phyloP scores from a whole-genome alignment of 2,888 invertebrate genomes.

The Ditylenchus weischeri region DNA sequence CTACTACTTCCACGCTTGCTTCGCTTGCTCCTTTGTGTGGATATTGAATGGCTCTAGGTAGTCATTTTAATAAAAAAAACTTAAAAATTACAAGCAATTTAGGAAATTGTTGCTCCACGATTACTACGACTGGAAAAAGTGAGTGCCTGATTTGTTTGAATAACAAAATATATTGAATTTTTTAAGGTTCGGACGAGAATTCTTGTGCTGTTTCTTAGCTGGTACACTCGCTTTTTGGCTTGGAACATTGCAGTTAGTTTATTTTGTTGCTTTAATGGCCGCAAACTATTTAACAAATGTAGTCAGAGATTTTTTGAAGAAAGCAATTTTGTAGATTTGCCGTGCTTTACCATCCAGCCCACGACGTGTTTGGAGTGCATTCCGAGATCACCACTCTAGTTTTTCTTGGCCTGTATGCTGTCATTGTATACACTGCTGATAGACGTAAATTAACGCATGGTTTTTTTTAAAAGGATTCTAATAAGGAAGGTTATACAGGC shows the following conservation, averaged over 20 bases:
- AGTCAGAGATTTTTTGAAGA: too few relatives aligned
- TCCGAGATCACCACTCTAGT: slow-evolving; percentile 73
- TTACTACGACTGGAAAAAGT: slow-evolving; percentile 66
- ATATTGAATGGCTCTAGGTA: slow-evolving; percentile 66
- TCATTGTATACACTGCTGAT: slow-evolving; percentile 63
- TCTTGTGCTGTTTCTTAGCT: slow-evolving; percentile 66
- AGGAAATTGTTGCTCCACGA: slow-evolving; percentile 64
- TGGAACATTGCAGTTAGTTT: slow-evolving; percentile 65
- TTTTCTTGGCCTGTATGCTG: slow-evolving; percentile 67
- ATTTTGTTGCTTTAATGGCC: too few relatives aligned
- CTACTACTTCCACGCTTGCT: slow-evolving; percentile 76
- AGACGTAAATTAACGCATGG: slow-evolving; percentile 52
- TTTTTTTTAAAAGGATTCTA: too few relatives aligned
- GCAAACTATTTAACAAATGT: too few relatives aligned
- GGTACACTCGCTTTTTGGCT: slow-evolving; percentile 72
- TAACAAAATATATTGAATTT: not conserved
- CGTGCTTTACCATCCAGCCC: slow-evolving; percentile 74
- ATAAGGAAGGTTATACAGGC: too few relatives aligned
- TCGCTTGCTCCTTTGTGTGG: slow-evolving; percentile 71
- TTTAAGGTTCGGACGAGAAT: slow-evolving; percentile 64
- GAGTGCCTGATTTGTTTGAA: slow-evolving; percentile 38
- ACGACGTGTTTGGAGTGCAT: slow-evolving; percentile 69
- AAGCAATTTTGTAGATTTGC: slow-evolving; percentile 63
- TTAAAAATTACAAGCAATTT: too few relatives aligned
- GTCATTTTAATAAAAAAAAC: too few relatives aligned